phyloP scores from a whole-genome alignment of 2,888 invertebrate species.

The Axea sp. region DNA sequence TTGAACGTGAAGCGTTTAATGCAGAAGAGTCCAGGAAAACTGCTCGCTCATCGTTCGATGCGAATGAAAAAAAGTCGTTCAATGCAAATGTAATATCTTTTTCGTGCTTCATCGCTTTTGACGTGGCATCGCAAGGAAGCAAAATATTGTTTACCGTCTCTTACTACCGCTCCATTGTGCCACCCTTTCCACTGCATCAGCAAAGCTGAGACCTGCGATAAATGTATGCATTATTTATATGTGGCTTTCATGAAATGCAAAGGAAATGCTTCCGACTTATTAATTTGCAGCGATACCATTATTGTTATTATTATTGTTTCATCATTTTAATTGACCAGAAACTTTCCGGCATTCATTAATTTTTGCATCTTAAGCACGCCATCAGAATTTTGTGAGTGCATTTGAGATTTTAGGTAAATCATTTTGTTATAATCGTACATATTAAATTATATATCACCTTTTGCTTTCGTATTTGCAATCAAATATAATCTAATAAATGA shows the following conservation, averaged over 20 bases:
- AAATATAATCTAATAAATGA: no score
- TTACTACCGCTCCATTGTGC: slow-evolving; percentile 53
- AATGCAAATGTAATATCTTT: slow-evolving; percentile 63
- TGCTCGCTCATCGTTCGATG: slow-evolving; percentile 43
- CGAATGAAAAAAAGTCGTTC: slow-evolving; percentile 38
- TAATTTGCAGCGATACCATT: slow-evolving; percentile 50
- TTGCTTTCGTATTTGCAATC: no score
- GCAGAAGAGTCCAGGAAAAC: slow-evolving; percentile 22
- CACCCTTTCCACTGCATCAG: slow-evolving; percentile 56
- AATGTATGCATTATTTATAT: slow-evolving; percentile 59
- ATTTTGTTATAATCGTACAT: no score
- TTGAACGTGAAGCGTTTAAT: slow-evolving; percentile 31
- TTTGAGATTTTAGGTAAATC: no score
- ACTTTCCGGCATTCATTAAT: not conserved
- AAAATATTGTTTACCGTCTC: slow-evolving; percentile 60
- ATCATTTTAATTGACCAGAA: slow-evolving; percentile 38
- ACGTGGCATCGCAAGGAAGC: slow-evolving; percentile 57
- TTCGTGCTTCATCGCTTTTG: slow-evolving; percentile 62
- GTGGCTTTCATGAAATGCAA: slow-evolving; percentile 56
- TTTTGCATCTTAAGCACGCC: not conserved
- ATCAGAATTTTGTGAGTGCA: not conserved
- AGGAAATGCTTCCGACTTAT: slow-evolving; percentile 58
- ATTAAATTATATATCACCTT: no score
- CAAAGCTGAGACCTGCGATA: slow-evolving; percentile 55
- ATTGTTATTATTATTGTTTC: slow-evolving; percentile 35